Conservation (phyloP, 1,140 invertebrate genomes). For the Dermatophagoides farinae region DNA sequence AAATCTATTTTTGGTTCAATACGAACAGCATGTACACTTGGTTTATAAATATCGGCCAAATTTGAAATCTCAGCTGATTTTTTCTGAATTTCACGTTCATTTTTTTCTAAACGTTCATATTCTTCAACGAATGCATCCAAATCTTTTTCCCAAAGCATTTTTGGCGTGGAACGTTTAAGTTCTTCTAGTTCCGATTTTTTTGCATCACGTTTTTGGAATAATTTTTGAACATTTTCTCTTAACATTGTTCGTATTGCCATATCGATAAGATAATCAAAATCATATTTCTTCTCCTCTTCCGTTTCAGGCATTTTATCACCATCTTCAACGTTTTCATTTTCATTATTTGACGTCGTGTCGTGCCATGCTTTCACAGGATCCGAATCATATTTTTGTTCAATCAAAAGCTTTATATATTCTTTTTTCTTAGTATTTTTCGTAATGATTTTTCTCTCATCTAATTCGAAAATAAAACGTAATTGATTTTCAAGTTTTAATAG, state of each 20-base stretch:
- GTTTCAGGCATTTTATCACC: conserved; percentile 13
- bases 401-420: conserved; percentile 65
- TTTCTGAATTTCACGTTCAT: conserved; percentile 12
- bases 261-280: conserved; percentile 70
- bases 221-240: conserved; percentile 73
- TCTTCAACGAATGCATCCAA: conserved; percentile 51
- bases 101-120: conserved; percentile 22
- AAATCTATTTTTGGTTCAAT: conserved; percentile 48
- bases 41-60: not conserved
- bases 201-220: conserved; percentile 30
- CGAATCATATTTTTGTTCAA: conserved; percentile 63
- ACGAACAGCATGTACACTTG: not conserved
- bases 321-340: conserved; percentile 22
- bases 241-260: conserved; percentile 87
- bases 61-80: conserved; percentile 36
- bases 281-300: conserved; percentile 22
- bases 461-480: conserved; percentile 87
- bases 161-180: conserved; percentile 40
- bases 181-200: conserved; percentile 26
- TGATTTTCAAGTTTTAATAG: conserved; percentile 73
- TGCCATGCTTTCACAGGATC: conserved; percentile 82
- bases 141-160: conserved; percentile 73
- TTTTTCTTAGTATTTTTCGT: conserved; percentile 85
- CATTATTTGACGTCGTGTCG: conserved; percentile 24
- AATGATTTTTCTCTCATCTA: conserved; percentile 68